Evolutionary conservation across 1,140 invertebrate species (phyloP), one percentile per base, ranked within the genome.

Genomic region (Neodiprion lecontei): DNA sequence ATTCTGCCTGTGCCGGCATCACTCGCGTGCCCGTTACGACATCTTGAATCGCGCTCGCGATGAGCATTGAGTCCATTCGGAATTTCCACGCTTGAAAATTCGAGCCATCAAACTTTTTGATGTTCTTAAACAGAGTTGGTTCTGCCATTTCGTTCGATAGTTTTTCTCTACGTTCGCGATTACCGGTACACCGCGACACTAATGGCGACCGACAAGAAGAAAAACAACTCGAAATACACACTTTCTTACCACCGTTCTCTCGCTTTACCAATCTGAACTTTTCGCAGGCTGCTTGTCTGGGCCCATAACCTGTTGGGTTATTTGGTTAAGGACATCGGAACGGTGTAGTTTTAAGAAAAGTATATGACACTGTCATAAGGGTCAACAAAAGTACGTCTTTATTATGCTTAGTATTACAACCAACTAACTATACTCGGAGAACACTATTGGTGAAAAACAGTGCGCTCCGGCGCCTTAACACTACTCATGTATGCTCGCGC

Each of bases 251-350:
- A 8, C 5, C 53, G n/a, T 17, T 61, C n/a, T 12, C 8, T 61
- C 53, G 53, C 53, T 61, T 8, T 5, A 14, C 11, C 3, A 14
- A 14, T 48, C 14, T 47, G 40, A 72, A 73, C 9, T 14, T 21
- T 53, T 48, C 48, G 53, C 11, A 70, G 17, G 1, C 2, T 49
- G 48, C 48, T 9, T 71, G 23, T 10, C 72, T 76, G 75, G 72
- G 72, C 75, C 69, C 72, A 76, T 76, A 76, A 76, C 75, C 75
- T 76, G 47, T 74, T 76, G 68, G 23, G 53, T 21, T 21, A 21
- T 21, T 21, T 21, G 17, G 17, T 21, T 21, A 21, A 21, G 17
- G 17, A 21, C 0, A 21, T 21, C 17, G 17, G 17, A 21, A 21
- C 17, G 17, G 17, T 21, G 17, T 21, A 21, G 17, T 21, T 21